Conservation (phyloP, 2,113 vertebrate species). For the Phylloscopus trochiloides region DNA sequence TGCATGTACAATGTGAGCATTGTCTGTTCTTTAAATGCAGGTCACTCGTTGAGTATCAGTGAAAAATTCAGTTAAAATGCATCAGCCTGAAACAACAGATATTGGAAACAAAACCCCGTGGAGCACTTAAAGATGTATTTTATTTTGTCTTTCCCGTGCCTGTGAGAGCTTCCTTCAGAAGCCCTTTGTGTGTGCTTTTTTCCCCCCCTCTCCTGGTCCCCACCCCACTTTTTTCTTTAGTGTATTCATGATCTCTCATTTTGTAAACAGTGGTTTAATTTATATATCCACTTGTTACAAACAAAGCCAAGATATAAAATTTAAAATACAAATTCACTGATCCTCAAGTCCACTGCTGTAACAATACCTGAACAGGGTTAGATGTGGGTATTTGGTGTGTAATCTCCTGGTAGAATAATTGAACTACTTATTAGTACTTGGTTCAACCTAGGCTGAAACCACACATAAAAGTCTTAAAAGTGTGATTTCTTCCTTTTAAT, state of each 20-base stretch:
- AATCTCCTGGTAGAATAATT: neutral
- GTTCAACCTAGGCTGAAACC: neutral
- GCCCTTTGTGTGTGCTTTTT: neutral
- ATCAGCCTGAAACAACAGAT: neutral
- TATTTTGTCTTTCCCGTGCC: neutral
- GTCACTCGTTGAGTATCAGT: accelerated
- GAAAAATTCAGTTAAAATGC: neutral
- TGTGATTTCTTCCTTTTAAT: neutral
- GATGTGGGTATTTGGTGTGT: neutral
- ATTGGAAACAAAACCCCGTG: neutral
- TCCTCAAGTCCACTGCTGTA: neutral
- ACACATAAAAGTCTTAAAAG: neutral
- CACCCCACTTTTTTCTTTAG: neutral
- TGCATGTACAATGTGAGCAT: accelerated
- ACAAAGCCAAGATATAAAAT: neutral
- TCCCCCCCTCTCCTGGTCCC: neutral
- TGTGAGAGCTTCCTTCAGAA: neutral
- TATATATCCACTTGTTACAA: neutral
- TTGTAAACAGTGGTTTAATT: neutral
- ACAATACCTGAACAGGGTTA: neutral
- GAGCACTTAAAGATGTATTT: neutral
- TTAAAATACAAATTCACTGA: neutral
- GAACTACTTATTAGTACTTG: neutral
- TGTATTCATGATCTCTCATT: neutral
- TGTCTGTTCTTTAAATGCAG: neutral